Conservation (phyloP, 2,888 invertebrate genomes). For the Cantharis lateralis region DNA sequence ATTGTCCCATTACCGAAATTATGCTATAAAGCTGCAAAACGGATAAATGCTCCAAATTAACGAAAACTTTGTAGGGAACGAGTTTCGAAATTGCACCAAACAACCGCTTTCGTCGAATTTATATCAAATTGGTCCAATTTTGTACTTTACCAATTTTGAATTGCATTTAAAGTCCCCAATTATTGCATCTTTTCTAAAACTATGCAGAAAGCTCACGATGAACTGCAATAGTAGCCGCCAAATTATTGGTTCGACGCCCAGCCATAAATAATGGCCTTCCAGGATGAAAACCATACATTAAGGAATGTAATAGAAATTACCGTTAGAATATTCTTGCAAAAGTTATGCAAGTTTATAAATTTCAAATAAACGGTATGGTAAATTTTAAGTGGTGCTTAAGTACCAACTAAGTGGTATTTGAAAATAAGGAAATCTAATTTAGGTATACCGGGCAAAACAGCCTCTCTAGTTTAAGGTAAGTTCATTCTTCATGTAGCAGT, state of each 20-base stretch:
- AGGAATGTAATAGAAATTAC: constrained; percentile 4
- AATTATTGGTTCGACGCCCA: constrained; percentile 34
- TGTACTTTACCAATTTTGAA: constrained; percentile 16
- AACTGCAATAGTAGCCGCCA: constrained; percentile 29
- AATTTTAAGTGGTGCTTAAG: background rate
- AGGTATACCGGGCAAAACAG: background rate
- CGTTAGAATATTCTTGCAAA: background rate
- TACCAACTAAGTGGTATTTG: background rate
- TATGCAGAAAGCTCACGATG: constrained; percentile 10
- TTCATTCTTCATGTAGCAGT: background rate
- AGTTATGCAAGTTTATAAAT: background rate
- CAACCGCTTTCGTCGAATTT: constrained; percentile 2
- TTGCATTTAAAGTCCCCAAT: constrained; percentile 1
- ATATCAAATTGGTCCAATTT: constrained; percentile 16
- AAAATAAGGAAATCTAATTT: background rate
- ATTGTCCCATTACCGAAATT: background rate
- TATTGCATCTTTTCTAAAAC: constrained; percentile 12
- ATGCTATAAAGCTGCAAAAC: background rate
- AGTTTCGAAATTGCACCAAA: constrained; percentile 9
- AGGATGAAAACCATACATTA: constrained; percentile 5
- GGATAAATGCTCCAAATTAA: constrained; percentile 4
- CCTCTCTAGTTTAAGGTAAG: background rate
- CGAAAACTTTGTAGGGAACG: background rate
- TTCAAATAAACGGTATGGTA: background rate
- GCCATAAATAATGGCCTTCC: constrained; percentile 36